phyloP scores from a whole-genome alignment of 2,113 vertebrate genomes.

The Ptilonorhynchus violaceus region DNA sequence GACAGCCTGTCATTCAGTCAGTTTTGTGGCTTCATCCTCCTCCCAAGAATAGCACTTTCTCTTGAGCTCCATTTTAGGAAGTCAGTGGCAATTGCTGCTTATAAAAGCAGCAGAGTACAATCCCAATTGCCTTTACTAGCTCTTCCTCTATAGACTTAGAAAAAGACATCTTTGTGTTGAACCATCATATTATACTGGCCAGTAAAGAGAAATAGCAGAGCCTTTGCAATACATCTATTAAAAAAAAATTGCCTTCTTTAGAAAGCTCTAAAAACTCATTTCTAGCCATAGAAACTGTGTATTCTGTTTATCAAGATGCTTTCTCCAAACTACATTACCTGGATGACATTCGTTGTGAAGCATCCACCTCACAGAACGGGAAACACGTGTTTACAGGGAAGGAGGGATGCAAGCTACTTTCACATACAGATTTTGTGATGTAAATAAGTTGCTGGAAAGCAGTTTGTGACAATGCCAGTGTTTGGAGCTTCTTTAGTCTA shows the following conservation, averaged over 20 bases:
- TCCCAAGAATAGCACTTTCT: not conserved
- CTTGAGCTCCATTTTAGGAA: not conserved
- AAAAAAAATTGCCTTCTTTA: not conserved
- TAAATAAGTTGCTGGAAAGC: slow-evolving; percentile 3
- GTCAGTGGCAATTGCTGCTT: not conserved
- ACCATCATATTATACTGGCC: not conserved
- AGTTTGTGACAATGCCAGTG: not conserved
- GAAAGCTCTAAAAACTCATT: slow-evolving; percentile 32
- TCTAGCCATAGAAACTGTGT: not conserved
- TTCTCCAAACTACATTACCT: not conserved
- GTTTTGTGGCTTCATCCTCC: not conserved
- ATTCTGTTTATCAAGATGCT: not conserved
- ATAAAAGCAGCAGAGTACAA: not conserved
- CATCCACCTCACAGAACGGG: not conserved
- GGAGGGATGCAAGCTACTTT: not conserved
- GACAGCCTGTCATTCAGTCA: not conserved
- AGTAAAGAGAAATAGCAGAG: not conserved
- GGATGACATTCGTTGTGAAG: not conserved
- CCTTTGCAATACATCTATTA: not conserved
- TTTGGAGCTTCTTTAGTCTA: not conserved
- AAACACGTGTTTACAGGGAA: not conserved
- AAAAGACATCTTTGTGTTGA: not conserved
- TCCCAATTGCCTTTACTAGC: not conserved
- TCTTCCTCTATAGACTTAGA: not conserved
- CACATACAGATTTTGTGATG: not conserved